Conservation (phyloP, 2,113 vertebrate genomes). For the Lampris megalopsis region DNA sequence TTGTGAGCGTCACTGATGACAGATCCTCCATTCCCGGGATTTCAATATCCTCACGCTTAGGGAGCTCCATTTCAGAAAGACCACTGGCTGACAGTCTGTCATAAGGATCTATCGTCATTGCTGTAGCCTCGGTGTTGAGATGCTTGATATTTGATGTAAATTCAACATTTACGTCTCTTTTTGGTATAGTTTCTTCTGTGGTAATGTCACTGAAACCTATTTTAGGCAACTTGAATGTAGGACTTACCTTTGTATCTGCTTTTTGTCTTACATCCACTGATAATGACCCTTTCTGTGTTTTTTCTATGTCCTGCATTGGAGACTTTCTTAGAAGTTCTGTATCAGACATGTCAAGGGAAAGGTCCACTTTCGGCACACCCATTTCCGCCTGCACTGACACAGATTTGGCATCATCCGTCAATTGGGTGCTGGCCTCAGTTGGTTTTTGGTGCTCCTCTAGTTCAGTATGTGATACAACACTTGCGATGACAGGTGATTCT, state of each 20-base stretch:
- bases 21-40: conserved; percentile 83
- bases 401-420: conserved; percentile 12
- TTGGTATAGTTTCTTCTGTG: conserved; percentile 54
- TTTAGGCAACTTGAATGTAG: conserved; percentile 72
- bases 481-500: conserved; percentile 40
- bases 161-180: conserved; percentile 44
- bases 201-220: conserved; percentile 52
- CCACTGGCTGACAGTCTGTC: conserved; percentile 48
- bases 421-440: conserved; percentile 45
- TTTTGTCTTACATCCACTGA: conserved; percentile 46
- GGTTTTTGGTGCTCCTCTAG: conserved; percentile 32
- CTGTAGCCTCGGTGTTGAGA: conserved; percentile 15
- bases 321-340: conserved; percentile 52
- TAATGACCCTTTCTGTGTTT: conserved; percentile 45
- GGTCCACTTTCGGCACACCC: conserved; percentile 61
- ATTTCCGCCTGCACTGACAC: conserved; percentile 44
- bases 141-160: conserved; percentile 5
- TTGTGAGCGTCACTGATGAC: conserved; percentile 35
- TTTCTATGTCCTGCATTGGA: conserved; percentile 60
- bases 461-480: conserved; percentile 45
- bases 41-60: conserved; percentile 83
- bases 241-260: conserved; percentile 40
- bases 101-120: conserved; percentile 39
- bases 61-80: conserved; percentile 60
- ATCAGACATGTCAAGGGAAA: conserved; percentile 54